phyloP scores from a whole-genome alignment of 2,113 vertebrate genomes.

The Murina feae region DNA sequence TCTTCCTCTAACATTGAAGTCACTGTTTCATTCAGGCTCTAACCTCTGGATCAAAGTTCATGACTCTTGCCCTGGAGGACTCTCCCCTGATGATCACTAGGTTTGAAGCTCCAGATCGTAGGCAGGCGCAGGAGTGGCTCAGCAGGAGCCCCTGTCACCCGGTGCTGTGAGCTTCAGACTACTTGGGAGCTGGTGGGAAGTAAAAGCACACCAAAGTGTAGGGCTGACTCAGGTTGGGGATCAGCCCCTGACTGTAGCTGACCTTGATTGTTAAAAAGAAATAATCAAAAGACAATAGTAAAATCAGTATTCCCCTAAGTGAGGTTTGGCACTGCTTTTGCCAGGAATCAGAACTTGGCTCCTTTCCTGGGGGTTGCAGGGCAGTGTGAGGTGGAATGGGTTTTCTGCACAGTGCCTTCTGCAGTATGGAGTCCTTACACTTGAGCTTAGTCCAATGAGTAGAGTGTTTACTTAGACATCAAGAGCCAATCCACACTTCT shows the following conservation, averaged over 20 bases:
- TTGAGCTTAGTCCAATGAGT: neutral
- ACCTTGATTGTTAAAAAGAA: neutral
- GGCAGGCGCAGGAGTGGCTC: neutral
- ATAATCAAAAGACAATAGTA: neutral
- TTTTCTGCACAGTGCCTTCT: neutral
- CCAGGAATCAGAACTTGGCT: neutral
- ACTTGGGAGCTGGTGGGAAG: neutral
- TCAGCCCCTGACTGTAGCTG: neutral
- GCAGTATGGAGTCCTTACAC: neutral
- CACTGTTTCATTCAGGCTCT: neutral
- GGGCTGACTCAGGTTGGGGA: neutral
- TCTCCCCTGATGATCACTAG: neutral
- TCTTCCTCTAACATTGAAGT: neutral
- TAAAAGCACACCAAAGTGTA: neutral
- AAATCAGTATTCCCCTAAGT: neutral
- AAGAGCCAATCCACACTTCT: neutral
- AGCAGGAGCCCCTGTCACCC: neutral
- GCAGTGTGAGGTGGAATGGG: neutral
- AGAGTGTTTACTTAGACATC: neutral
- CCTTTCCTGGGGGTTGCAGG: neutral
- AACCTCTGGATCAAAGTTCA: neutral
- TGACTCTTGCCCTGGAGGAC: neutral
- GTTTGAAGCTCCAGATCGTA: neutral
- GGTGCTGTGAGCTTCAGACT: neutral
- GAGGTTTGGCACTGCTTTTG: neutral